Evolutionary conservation across 2,888 invertebrate species (phyloP).

Genomic region (Rhagium mordax): DNA sequence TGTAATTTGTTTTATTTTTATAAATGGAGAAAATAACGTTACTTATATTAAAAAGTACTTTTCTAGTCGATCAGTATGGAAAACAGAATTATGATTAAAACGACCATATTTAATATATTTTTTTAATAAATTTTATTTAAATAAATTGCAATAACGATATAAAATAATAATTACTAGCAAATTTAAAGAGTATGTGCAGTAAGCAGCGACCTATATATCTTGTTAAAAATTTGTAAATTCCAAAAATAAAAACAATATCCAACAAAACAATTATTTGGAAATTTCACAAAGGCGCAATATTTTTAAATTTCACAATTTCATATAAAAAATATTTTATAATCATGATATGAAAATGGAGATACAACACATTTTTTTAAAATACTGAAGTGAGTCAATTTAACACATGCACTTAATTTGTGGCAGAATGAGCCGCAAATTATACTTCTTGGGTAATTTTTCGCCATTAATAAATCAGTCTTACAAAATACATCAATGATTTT

Average conservation of each 20-base stretch:
- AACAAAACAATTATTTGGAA: background rate
- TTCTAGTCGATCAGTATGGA: no score
- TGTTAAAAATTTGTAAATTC: background rate
- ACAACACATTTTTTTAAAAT: background rate
- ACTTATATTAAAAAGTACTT: no score
- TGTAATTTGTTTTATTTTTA: no score
- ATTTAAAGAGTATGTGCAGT: background rate
- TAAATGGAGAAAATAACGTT: no score
- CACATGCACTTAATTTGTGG: background rate
- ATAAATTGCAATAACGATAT: constrained; percentile 29
- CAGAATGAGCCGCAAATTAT: background rate
- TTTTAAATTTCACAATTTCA: background rate
- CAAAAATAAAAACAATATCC: background rate
- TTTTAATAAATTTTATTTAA: constrained; percentile 23
- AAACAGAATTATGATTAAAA: no score
- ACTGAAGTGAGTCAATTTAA: background rate
- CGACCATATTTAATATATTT: no score
- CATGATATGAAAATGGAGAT: background rate
- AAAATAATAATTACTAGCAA: constrained; percentile 7
- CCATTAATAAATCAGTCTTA: background rate
- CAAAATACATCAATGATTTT: background rate
- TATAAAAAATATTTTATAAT: background rate
- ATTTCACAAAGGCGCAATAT: background rate
- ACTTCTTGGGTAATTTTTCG: background rate
- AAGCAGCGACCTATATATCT: background rate